phyloP scores from a whole-genome alignment of 2,888 invertebrate genomes.

The Epsilonema sp. region DNA sequence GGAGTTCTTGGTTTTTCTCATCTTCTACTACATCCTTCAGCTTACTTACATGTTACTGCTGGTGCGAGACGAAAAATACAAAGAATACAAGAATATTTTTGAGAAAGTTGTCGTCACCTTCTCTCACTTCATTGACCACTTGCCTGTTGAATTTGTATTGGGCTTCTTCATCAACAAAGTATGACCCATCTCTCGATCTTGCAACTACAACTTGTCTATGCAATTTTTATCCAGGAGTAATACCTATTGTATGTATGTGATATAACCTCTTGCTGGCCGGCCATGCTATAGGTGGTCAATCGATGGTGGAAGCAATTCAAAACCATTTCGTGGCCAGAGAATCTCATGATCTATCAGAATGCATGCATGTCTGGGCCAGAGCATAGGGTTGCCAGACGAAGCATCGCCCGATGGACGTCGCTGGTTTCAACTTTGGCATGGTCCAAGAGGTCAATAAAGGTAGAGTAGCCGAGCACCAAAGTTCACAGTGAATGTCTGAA shows the following conservation, averaged over 20 bases:
- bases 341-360: background rate
- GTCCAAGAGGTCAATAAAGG: background rate
- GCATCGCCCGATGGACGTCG: background rate
- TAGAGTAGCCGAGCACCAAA: too few species aligned
- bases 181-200: too few species aligned
- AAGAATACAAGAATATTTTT: too few species aligned
- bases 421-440: background rate
- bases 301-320: background rate
- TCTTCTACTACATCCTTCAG: background rate
- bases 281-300: background rate
- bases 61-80: too few species aligned
- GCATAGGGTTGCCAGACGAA: background rate
- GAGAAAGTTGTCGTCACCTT: too few species aligned
- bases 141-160: background rate
- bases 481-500: too few species aligned
- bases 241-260: too few species aligned
- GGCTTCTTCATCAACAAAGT: background rate
- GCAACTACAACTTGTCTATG: background rate
- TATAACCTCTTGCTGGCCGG: too few species aligned
- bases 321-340: background rate
- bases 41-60: too few species aligned
- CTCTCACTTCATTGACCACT: background rate
- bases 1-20: background rate
- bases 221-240: too few species aligned
- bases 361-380: background rate